phyloP scores from a whole-genome alignment of 1,140 invertebrate genomes.

The Saccostrea cuccullata region DNA sequence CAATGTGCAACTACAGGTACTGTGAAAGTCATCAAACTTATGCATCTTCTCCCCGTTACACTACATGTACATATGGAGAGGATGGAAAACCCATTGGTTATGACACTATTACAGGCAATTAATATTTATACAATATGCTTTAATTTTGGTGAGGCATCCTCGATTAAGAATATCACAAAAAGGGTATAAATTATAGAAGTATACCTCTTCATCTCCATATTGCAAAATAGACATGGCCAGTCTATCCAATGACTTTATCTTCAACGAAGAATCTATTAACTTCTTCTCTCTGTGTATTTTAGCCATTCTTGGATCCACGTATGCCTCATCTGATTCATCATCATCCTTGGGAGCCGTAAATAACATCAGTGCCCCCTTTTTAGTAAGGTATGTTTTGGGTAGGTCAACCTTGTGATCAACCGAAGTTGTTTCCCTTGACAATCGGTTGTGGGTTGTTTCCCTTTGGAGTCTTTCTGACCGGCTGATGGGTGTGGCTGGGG shows the following conservation, averaged over 20 bases:
- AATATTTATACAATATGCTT: too few relatives aligned
- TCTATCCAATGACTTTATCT: constrained; percentile 70
- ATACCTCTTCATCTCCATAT: constrained; percentile 70
- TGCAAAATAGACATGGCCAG: constrained; percentile 72
- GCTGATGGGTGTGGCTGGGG: constrained; percentile 16
- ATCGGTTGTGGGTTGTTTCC: neutral
- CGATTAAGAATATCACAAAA: too few relatives aligned
- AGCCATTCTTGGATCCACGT: constrained; percentile 39
- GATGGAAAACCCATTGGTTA: too few relatives aligned
- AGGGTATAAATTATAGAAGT: too few relatives aligned
- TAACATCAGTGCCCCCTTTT: constrained; percentile 72
- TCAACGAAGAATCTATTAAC: constrained; percentile 67
- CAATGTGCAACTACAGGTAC: too few relatives aligned
- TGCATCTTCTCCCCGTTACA: too few relatives aligned
- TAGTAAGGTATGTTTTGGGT: constrained; percentile 72
- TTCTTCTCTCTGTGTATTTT: constrained; percentile 52
- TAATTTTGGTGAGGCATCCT: too few relatives aligned
- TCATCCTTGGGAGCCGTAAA: constrained; percentile 70
- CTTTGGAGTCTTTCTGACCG: constrained; percentile 1
- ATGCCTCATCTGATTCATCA: constrained; percentile 43
- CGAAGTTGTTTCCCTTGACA: constrained; percentile 10
- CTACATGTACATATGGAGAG: too few relatives aligned
- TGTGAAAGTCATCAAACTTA: too few relatives aligned
- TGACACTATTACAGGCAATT: too few relatives aligned
- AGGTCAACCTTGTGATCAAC: constrained; percentile 49